Conservation (phyloP, 2,888 invertebrate species). For the Hypolimnas misippus region DNA sequence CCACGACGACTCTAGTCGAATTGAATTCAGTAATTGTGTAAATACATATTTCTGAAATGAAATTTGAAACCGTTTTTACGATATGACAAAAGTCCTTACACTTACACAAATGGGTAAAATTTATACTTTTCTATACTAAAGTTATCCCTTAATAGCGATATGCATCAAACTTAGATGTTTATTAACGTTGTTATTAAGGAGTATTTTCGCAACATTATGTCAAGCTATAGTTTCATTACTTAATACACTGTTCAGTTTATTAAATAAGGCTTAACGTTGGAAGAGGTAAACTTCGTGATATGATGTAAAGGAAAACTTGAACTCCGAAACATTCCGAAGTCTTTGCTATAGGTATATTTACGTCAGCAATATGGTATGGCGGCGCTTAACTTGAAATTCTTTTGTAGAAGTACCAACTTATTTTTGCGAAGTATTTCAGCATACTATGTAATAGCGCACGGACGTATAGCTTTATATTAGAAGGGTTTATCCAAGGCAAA, state of each 20-base stretch:
- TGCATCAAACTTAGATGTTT: neutral
- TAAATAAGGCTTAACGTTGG: constrained; percentile 13
- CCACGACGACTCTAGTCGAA: too few relatives aligned
- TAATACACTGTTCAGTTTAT: constrained; percentile 12
- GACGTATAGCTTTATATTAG: too few relatives aligned
- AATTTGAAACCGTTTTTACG: too few relatives aligned
- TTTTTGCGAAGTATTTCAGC: neutral
- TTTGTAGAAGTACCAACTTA: neutral
- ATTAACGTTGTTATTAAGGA: neutral
- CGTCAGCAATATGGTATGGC: neutral
- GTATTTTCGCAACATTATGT: constrained; percentile 1
- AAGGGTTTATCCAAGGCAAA: too few relatives aligned
- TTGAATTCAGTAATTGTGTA: too few relatives aligned
- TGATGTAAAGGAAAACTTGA: constrained; percentile 10
- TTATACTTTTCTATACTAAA: too few relatives aligned
- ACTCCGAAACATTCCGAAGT: neutral
- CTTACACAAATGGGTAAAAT: too few relatives aligned
- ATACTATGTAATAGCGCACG: too few relatives aligned
- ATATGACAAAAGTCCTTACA: too few relatives aligned
- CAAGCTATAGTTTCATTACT: constrained; percentile 8
- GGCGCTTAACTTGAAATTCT: neutral
- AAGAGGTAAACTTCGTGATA: constrained; percentile 12
- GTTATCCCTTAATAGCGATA: too few relatives aligned
- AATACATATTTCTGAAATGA: too few relatives aligned
- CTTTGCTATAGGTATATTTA: neutral